Base-by-base conservation (phyloP, 2,888 invertebrate species). In the Vanessa cardui region DNA sequence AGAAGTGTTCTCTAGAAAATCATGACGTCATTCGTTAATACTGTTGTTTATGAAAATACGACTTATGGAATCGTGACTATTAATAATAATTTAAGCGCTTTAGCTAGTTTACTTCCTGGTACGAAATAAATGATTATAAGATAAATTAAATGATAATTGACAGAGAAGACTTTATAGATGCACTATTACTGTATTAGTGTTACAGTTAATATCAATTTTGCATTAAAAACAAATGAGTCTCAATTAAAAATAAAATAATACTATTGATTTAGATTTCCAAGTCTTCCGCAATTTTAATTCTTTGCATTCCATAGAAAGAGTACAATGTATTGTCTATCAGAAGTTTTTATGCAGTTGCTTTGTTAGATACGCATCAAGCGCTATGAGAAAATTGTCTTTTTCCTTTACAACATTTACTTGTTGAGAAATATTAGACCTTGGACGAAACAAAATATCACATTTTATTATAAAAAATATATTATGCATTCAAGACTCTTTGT, bases 331-430 rank as follows among this genome's bases (percentile, higher is more conserved):
- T 56, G 16, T 56, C 39, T 68, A 68, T 66, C 63, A 66, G 64
- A 66, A 68, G 59, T 72, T 72, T 69, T 67, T 69, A 71, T 73
- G 72, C 70, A 73, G 72, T 66, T 69, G 62, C 69, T 72, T 72
- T 73, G 72, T 72, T 68, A 68, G 72, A 71, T 71, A 72, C 69
- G 72, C 72, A 73, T 73, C 73, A 69, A 58, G 66, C 72, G 71
- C 72, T 73, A 68, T 73, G 72, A 73, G 73, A 73, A 73, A 73
- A 73, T 73, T 72, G 72, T 72, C 72, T 71, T 73, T 73, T 73
- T 73, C 73, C 72, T 71, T 71, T 71, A 71, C 67, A 70, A 49
- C 61, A 69, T 54, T 59, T 46, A 47, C 60, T 65, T 46, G 71
- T 71, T 69, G 69, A 62, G 71, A 71, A 71, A 71, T 69, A 62